A percentile compares a stretch with the other conserved stretches of the same genome.
These are phyloP conservation scores for Sebastes glaucus DNA, from an alignment of 2,797 vertebrate species.

Conservation along the genomic window DNA sequence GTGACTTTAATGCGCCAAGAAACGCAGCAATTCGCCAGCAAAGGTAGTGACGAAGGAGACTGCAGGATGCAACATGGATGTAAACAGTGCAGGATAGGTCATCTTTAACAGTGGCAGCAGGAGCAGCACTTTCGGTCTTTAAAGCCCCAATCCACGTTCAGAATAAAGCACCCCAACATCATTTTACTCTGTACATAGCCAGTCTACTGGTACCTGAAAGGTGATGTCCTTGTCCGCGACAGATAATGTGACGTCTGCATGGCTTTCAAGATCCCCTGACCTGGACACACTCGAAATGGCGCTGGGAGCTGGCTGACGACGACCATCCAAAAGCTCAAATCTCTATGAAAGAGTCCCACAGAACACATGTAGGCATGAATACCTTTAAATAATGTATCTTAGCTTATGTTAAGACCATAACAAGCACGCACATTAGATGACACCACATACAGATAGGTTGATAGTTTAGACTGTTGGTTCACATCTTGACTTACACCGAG, in stretches of 20 bases:
- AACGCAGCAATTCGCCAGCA: neutral
- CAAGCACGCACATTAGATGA: neutral
- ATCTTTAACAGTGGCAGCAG: neutral
- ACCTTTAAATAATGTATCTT: neutral
- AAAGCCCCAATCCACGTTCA: neutral
- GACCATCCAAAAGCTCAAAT: slow-evolving; percentile 89
- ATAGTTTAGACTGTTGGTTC: neutral
- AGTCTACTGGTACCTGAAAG: slow-evolving; percentile 86
- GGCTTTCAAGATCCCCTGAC: slow-evolving; percentile 48
- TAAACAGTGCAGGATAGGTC: neutral
- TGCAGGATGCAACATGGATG: neutral
- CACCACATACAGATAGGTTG: neutral
- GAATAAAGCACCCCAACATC: neutral
- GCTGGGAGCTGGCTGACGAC: slow-evolving; percentile 64
- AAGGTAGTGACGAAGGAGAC: neutral
- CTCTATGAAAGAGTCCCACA: slow-evolving; percentile 74
- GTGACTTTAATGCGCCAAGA: neutral
- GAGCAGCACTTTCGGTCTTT: neutral
- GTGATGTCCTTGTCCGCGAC: slow-evolving; percentile 83
- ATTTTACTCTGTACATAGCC: neutral
- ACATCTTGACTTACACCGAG: slow-evolving; percentile 84
- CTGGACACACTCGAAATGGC: slow-evolving; percentile 79
- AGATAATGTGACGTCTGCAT: slow-evolving; percentile 85
- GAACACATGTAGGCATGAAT: neutral
- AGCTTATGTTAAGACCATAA: neutral